Conservation (phyloP, 2,888 invertebrate genomes). For the Pimpla rufipes region DNA sequence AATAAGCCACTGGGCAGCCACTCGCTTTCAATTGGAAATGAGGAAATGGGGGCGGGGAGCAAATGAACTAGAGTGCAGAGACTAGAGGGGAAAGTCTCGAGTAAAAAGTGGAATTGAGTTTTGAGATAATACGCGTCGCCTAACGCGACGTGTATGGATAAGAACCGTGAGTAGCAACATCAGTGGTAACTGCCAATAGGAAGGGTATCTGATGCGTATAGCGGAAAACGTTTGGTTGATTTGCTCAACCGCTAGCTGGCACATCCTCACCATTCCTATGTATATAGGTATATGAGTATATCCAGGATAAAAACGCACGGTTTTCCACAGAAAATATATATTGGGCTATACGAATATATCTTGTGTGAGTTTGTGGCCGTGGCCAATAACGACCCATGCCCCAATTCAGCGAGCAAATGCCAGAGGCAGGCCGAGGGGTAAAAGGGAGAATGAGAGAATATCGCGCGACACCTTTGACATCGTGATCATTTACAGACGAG, state of each 20-base stretch:
- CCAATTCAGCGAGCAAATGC: conserved; percentile 42
- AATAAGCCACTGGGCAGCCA: conserved; percentile 5
- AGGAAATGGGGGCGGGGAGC: not conserved
- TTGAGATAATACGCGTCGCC: not conserved
- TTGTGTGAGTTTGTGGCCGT: conserved; percentile 31
- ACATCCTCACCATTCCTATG: conserved; percentile 28
- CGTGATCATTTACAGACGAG: conserved; percentile 50
- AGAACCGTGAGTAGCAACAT: not conserved
- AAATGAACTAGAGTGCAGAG: not conserved
- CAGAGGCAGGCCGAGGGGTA: not conserved
- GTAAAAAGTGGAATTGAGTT: conserved; percentile 7
- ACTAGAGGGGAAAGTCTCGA: not conserved
- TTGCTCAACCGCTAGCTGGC: conserved; percentile 31
- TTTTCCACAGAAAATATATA: conserved; percentile 24
- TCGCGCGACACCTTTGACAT: conserved; percentile 56
- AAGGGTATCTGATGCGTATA: conserved; percentile 25
- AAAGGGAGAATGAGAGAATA: conserved; percentile 28
- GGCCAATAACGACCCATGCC: conserved; percentile 56
- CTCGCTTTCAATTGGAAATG: conserved; percentile 28
- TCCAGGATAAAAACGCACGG: conserved; percentile 4
- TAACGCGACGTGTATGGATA: conserved; percentile 10
- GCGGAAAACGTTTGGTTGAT: conserved; percentile 34
- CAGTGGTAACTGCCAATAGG: conserved; percentile 22
- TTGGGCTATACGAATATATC: conserved; percentile 7
- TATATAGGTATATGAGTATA: not conserved